phyloP scores from a whole-genome alignment of 2,797 vertebrate genomes.

The Setipinna tenuifilis region DNA sequence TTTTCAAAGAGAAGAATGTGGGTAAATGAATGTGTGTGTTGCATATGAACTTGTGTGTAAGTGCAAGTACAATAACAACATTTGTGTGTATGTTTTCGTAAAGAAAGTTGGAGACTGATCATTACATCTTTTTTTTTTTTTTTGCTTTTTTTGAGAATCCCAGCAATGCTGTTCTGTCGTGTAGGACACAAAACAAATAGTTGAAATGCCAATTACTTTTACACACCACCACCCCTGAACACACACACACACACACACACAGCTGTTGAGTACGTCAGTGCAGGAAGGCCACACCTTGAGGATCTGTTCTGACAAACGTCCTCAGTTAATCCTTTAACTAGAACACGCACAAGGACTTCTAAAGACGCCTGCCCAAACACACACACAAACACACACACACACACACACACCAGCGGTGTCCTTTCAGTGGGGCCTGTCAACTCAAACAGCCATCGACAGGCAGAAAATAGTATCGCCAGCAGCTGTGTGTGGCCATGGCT shows the following conservation, averaged over 20 bases:
- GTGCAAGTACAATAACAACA: no score
- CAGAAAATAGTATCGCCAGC: constrained; percentile 13
- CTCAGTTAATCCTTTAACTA: constrained; percentile 10
- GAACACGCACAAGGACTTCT: constrained; percentile 16
- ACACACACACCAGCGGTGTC: not conserved
- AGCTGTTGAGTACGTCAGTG: not conserved
- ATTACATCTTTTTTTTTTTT: no score
- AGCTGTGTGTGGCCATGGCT: not conserved
- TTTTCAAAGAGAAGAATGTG: no score
- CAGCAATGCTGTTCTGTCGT: no score
- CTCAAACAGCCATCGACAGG: constrained; percentile 5
- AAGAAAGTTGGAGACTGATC: no score
- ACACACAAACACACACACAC: constrained; percentile 3
- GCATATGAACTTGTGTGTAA: no score
- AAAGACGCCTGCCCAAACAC: not conserved
- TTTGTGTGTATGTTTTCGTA: no score
- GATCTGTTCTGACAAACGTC: not conserved
- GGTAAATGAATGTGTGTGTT: no score
- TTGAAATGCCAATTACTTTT: no score
- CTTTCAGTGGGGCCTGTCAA: not conserved
- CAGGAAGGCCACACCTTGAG: not conserved
- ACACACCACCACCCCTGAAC: not conserved
- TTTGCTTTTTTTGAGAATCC: no score
- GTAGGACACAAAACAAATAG: no score
- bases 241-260: not conserved